Evolutionary conservation across 2,113 vertebrate species (phyloP).

Genomic region (Engraulis encrasicolus): DNA sequence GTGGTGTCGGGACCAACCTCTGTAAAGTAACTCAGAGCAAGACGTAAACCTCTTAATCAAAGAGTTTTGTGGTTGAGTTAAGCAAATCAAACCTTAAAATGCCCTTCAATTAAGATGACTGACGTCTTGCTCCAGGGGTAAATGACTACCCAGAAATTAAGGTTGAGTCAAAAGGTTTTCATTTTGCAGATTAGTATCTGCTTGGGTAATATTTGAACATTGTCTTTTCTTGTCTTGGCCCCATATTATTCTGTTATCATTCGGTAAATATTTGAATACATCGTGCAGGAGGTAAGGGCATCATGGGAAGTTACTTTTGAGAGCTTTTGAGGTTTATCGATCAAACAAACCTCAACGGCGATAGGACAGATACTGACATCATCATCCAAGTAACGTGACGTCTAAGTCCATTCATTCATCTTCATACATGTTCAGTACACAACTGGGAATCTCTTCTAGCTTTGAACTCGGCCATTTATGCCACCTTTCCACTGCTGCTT

Average conservation of each 20-base stretch:
- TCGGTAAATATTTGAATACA: background rate
- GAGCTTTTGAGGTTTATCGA: background rate
- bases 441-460: background rate
- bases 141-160: too few relatives aligned
- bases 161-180: too few relatives aligned
- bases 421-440: too few relatives aligned
- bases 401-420: background rate
- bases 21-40: too few relatives aligned
- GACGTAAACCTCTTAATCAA: too few relatives aligned
- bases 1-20: too few relatives aligned
- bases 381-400: background rate
- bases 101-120: too few relatives aligned
- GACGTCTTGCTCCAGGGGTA: too few relatives aligned
- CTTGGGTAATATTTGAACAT: background rate
- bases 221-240: background rate
- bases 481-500: too few relatives aligned
- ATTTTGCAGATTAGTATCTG: background rate
- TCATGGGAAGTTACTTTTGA: background rate
- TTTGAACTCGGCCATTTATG: background rate
- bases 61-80: too few relatives aligned
- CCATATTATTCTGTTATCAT: background rate
- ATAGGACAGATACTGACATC: background rate
- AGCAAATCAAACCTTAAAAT: too few relatives aligned
- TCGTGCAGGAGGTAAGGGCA: background rate
- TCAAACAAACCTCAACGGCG: background rate